Evolutionary conservation across 2,888 invertebrate species (phyloP), one percentile per base, ranked within the genome.

Genomic region (Parochlus steinenii): DNA sequence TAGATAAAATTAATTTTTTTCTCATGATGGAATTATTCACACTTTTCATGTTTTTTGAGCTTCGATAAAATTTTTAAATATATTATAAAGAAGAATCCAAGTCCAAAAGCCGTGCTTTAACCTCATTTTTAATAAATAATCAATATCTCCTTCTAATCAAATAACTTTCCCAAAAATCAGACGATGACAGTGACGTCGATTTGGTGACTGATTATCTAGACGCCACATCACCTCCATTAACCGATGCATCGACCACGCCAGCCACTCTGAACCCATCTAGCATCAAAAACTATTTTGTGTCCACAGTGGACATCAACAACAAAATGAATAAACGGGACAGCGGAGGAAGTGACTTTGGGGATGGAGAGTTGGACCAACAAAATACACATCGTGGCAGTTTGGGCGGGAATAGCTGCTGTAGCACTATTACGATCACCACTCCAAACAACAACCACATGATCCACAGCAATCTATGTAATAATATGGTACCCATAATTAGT

Each of bases 401-500:
- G 5, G 5, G 12, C 11, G 17, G 7, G 11, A 15, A 11, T 8
- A 25, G 14, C 12, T 25, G 30, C 12, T 4, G 5, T 14, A 34
- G 19, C 20, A 37, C 37, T 20, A 37, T 37, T 10, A 30, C 25
- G 7, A 39, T 41, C 37, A 33, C 35, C 27, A 37, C 34, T 26
- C 31, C 34, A 31, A 19, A 37, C 22, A 17, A 40, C n/a, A 34
- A 39, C 17, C 36, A 28, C 11, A 28, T 34, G 8, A 28, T 33
- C 17, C 18, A 24, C 14, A 34, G 23, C 26, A 34, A 28, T 34
- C 22, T n/a, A 19, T 19, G 29, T 18, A 39, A 34, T 26, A 42
- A 53, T 40, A 59, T 74, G 54, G 78, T 80, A 52, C 85, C 85
- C 41, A 85, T 76, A 39, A 85, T 86, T 53, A 83, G 82, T 59